These are phyloP conservation scores for Clarias pachynema DNA, from an alignment of 2,797 vertebrate species.

Conservation along the genomic window DNA sequence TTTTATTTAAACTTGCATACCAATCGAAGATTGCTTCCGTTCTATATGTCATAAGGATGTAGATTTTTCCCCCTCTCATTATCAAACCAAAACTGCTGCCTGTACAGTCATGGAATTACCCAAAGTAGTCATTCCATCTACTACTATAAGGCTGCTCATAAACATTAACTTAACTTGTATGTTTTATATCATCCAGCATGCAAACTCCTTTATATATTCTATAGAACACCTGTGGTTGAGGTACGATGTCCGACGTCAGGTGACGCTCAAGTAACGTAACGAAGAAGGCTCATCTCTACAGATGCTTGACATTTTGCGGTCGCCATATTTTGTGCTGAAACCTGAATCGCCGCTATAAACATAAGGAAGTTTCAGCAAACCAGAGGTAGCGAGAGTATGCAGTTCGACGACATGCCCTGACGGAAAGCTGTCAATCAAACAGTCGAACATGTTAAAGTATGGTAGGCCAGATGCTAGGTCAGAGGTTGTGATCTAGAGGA, in stretches of 20 bases:
- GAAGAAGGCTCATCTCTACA: not conserved
- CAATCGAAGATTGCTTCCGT: not conserved
- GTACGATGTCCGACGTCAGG: not conserved
- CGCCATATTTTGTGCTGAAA: slow-evolving; percentile 15
- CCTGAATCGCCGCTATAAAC: not conserved
- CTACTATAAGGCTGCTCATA: not conserved
- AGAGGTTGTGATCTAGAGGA: no score
- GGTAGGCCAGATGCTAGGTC: not conserved
- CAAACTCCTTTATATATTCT: not conserved
- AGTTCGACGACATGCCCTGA: not conserved
- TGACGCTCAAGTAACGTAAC: not conserved
- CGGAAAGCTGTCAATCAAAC: slow-evolving; percentile 8
- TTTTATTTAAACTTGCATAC: not conserved
- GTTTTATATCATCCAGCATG: not conserved
- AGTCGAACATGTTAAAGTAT: no score
- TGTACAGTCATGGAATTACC: not conserved
- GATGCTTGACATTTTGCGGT: slow-evolving; percentile 9
- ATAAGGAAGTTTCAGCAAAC: slow-evolving; percentile 16
- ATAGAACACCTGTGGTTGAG: not conserved
- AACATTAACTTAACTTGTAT: not conserved
- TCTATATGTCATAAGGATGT: not conserved
- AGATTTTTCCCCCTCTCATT: not conserved
- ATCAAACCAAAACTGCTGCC: not conserved
- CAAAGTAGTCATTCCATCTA: not conserved
- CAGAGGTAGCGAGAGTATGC: not conserved